Evolutionary conservation across 2,797 vertebrate species (phyloP).

Genomic region (Salarias fasciatus): DNA sequence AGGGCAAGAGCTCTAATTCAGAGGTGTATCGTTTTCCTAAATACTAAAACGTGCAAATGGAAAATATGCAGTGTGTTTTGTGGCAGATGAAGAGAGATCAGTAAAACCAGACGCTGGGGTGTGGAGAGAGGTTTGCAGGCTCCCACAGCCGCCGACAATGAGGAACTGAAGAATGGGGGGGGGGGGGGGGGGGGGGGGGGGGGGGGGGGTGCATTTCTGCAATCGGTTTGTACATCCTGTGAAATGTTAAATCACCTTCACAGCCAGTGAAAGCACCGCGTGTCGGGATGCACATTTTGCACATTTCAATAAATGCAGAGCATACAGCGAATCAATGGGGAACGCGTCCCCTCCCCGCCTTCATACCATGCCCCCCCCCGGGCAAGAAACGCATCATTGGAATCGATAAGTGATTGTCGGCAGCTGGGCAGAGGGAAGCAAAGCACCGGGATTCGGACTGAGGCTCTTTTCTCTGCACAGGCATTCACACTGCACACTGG

Average conservation of each 20-base stretch:
- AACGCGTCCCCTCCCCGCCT: conserved; percentile 4
- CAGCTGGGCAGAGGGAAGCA: conserved; percentile 45
- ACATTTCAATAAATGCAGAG: conserved; percentile 42
- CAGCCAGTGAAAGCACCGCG: conserved; percentile 7
- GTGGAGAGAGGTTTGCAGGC: conserved; percentile 54
- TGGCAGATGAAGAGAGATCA: conserved; percentile 10
- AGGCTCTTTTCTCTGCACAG: conserved; percentile 26
- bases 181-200: background rate
- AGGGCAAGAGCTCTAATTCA: conserved; percentile 27
- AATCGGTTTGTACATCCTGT: conserved; percentile 21
- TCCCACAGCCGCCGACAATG: conserved; percentile 44
- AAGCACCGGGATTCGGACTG: conserved; percentile 31
- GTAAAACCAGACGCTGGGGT: conserved; percentile 58
- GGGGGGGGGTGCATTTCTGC: background rate
- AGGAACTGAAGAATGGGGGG: conserved; percentile 33
- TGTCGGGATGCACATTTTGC: conserved; percentile 10
- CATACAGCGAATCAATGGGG: conserved; percentile 40
- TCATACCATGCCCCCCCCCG: conserved; percentile 46
- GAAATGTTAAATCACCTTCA: conserved; percentile 17
- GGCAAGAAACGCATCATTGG: conserved; percentile 66
- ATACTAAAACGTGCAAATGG: conserved; percentile 30
- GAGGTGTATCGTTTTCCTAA: conserved; percentile 30
- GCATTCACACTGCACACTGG: conserved; percentile 29
- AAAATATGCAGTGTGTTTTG: conserved; percentile 15
- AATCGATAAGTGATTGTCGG: conserved; percentile 73